Base-by-base conservation (phyloP, 2,113 vertebrate genomes). In the Catharus minimus region DNA sequence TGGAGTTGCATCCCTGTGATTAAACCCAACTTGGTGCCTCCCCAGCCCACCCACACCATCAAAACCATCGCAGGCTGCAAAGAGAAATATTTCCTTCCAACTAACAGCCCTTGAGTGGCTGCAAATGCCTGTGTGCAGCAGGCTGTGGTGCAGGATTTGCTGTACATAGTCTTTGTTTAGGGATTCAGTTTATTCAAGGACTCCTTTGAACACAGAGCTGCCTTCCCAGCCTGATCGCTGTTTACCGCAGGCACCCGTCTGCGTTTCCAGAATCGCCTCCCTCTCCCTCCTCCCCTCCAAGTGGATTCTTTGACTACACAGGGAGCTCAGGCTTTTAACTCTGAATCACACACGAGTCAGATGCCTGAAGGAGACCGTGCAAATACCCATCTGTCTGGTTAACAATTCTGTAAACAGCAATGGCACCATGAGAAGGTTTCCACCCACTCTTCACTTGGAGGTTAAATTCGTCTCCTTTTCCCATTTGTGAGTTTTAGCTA, bases 271-370 rank as follows among this genome's bases (percentile, higher is more conserved):
- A 73, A 64, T 57, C 5, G 3, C 43, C 53, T 81, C 76, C 72
- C 89, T 73, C 67, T 86, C 72, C 65, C 77, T 62, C 91, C 85
- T 81, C 62, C 78, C 86, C 36, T 15, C 55, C 23, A 60, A 81
- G 92, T 7, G 57, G 41, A 27, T 78, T 83, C 88, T 93, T 57
- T 89, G 77, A 84, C 84, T 92, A 76, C 18, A 82, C 81, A 87
- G 93, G 66, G 69, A 94, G 62, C 89, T 93, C 32, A 26, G 57
- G 69, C 94, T 95, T 95, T 95, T 64, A 89, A 94, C 81, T 94
- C 44, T 20, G 74, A 75, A 87, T 84, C 89, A 84, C 81, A 82
- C 66, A n/a, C 57, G 8, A 68, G 78, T 39, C 13, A 52, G 71
- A 89, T 82, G 94, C 91, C 94, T 87, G 89, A 56, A 91, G 94